Conservation (phyloP, 2,113 vertebrate genomes). For the Microtus oregoni region DNA sequence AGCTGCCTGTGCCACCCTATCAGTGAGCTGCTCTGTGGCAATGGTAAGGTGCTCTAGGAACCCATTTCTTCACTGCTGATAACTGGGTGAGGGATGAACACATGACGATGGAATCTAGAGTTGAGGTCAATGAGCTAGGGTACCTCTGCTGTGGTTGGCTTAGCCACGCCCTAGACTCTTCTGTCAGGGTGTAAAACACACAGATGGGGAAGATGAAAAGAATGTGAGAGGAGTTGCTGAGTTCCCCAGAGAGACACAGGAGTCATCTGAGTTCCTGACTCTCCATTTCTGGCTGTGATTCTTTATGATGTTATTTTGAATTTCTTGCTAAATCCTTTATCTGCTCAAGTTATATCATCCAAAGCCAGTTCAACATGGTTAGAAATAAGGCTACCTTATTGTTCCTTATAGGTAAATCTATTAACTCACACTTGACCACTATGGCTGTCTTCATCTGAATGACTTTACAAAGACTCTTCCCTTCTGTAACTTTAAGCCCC, state of each 20-base stretch:
- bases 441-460: neutral
- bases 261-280: neutral
- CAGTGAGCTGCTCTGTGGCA: neutral
- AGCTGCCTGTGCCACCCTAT: neutral
- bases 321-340: conserved; percentile 28
- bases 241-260: neutral
- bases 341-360: neutral
- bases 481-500: neutral
- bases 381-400: neutral
- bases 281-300: neutral
- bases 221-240: neutral
- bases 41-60: neutral
- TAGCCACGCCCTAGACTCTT: neutral
- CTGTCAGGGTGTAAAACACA: neutral
- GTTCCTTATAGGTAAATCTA: neutral
- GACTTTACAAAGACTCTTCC: neutral
- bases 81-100: neutral
- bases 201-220: neutral
- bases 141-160: neutral
- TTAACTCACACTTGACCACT: neutral
- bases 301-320: neutral
- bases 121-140: neutral
- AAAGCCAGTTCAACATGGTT: neutral
- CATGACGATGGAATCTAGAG: neutral
- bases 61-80: neutral